Percentiles rank a stretch among this genome's conserved stretches.
These are phyloP conservation scores for Melanotaenia duboulayi DNA, from an alignment of 2,113 vertebrate genomes.

Conservation along the genomic window DNA sequence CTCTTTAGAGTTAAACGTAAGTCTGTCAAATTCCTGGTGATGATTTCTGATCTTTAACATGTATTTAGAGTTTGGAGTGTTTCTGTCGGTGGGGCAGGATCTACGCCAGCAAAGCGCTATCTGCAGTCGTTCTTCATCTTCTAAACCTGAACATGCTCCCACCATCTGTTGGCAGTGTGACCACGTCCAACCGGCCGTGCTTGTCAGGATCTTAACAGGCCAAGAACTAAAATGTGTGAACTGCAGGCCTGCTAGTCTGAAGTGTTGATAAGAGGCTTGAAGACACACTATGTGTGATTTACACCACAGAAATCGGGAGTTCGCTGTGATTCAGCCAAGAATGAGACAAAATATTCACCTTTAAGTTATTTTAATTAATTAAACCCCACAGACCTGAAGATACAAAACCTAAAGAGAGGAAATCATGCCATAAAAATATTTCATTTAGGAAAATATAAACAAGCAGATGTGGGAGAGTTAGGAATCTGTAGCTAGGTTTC, in stretches of 20 bases:
- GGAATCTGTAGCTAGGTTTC: conserved; percentile 22
- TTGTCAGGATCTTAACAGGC: conserved; percentile 74
- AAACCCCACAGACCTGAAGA: not conserved
- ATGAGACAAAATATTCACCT: conserved; percentile 24
- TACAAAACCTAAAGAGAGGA: too few species aligned
- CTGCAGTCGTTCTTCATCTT: conserved; percentile 45
- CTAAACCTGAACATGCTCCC: conserved; percentile 70
- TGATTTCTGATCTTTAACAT: too few species aligned
- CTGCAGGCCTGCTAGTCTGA: conserved; percentile 70
- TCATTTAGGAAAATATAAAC: not conserved
- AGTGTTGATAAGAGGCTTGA: conserved; percentile 78
- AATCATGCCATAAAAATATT: too few species aligned
- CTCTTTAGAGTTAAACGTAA: too few species aligned
- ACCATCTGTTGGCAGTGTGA: conserved; percentile 79
- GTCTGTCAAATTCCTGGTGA: too few species aligned
- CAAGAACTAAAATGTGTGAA: conserved; percentile 79
- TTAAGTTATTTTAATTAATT: conserved; percentile 10
- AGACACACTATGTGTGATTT: conserved; percentile 71
- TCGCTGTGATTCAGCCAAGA: conserved; percentile 54
- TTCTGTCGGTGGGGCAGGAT: conserved; percentile 23
- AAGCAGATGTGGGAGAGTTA: conserved; percentile 4
- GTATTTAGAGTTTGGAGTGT: conserved; percentile 27
- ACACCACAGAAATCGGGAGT: conserved; percentile 46
- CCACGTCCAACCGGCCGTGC: conserved; percentile 77
- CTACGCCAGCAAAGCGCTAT: conserved; percentile 33